Evolutionary conservation across 2,888 invertebrate genomes (phyloP).

Genomic region (Deilephila porcellus): DNA sequence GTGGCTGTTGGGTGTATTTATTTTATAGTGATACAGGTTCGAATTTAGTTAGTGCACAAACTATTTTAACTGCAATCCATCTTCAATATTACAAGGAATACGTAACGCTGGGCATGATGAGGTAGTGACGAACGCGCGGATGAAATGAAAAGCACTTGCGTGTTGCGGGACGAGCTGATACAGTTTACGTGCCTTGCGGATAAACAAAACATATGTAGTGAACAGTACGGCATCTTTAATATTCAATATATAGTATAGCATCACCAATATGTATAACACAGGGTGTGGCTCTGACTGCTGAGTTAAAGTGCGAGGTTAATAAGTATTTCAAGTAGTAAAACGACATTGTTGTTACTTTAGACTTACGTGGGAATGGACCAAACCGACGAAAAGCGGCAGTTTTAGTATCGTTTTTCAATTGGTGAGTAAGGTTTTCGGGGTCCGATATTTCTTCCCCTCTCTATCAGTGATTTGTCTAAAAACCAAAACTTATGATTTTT

Average conservation of each 20-base stretch:
- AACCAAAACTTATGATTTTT: no score
- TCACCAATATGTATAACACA: background rate
- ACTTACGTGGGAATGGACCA: no score
- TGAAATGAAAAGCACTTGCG: conserved; percentile 22
- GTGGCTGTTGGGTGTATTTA: no score
- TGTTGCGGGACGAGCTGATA: conserved; percentile 30
- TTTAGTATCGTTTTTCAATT: no score
- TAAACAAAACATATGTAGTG: conserved; percentile 8
- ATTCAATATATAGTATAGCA: background rate
- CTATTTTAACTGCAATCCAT: background rate
- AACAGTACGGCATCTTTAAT: conserved; percentile 14
- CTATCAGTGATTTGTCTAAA: no score
- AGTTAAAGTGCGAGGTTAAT: no score
- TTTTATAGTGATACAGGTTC: background rate
- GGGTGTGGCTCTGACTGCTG: background rate
- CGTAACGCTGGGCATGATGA: background rate
- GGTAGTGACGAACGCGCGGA: conserved; percentile 2
- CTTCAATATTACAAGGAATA: background rate
- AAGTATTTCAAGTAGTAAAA: background rate
- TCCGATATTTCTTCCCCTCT: no score
- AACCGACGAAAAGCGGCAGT: no score
- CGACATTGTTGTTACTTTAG: no score
- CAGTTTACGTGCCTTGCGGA: conserved; percentile 28
- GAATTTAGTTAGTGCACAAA: background rate
- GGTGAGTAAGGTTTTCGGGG: no score